Base-by-base conservation (phyloP, 2,797 vertebrate species). In the Steatocranus sp. region DNA sequence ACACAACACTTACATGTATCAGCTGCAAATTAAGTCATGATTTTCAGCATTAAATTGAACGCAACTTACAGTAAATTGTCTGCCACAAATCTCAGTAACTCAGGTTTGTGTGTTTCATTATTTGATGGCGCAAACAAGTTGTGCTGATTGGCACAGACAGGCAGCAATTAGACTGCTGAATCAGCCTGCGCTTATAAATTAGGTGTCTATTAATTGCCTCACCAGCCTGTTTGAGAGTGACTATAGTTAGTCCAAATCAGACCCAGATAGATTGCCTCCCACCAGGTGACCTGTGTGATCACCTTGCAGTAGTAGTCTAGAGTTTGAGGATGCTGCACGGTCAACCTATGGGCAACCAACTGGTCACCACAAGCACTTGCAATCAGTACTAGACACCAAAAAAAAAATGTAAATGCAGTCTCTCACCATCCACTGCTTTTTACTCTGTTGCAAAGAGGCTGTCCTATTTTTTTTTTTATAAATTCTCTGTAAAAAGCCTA, bases 401-500 rank as follows among this genome's bases (percentile, higher is more conserved):
- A n/a, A 25, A 25, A 56, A 32, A 17, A 34, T 2, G 10, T 11
- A 7, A 58, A 58, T n/a, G 56, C 17, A 58, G 17, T 58, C 15
- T 32, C 54, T 58, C 54, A 56, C 25, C 25, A 56, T 30, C 25
- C 14, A 56, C 53, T 30, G 25, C 53, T 56, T 30, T 56, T 56
- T 56, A 17, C 25, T 56, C 27, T 32, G 27, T 30, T 56, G 10
- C 30, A 88, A 91, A 79, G 51, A 89, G 82, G 79, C 81, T 86
- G 84, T 81, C 78, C 88, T 83, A 83, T 87, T 75, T 75, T 85
- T 43, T 82, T 11, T 5, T 5, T 1, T 4, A 58, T 83, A 84
- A 66, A 58, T 83, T 78, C 43, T 17, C 11, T 63, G 18, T 46
- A 43, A 49, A 76, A 43, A 56, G 17, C n/a, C 2, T 48, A 20